Evolutionary conservation across 1,140 invertebrate genomes (phyloP).

Genomic region (Glossosoma conforme): DNA sequence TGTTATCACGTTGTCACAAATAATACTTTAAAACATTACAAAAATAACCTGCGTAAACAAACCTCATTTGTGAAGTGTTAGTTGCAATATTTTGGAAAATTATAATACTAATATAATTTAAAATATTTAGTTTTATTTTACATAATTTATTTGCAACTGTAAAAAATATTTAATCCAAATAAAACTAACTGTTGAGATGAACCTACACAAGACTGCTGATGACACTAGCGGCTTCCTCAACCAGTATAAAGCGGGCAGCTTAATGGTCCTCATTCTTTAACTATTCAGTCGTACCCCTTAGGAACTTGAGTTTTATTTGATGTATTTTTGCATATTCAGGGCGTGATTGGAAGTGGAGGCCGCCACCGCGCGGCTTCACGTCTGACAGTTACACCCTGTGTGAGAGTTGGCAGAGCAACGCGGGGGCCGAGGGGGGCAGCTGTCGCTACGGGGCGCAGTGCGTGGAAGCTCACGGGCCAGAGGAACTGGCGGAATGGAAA

Average conservation of each 20-base stretch:
- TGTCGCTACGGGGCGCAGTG: conserved; percentile 68
- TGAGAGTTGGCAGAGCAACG: conserved; percentile 46
- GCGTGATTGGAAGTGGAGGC: conserved; percentile 64
- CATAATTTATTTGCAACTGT: background rate
- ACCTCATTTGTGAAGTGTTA: background rate
- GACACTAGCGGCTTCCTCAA: background rate
- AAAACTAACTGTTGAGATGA: no score
- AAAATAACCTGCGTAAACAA: no score
- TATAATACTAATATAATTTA: background rate
- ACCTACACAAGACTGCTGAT: no score
- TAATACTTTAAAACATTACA: no score
- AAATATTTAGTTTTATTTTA: background rate
- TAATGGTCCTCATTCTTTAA: no score
- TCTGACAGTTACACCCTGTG: conserved; percentile 55
- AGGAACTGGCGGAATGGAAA: conserved; percentile 71
- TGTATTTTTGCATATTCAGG: conserved; percentile 32
- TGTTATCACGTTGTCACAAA: no score
- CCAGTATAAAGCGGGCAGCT: no score
- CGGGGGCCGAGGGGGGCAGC: conserved; percentile 34
- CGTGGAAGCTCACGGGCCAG: conserved; percentile 68
- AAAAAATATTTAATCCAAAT: background rate
- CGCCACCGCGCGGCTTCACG: conserved; percentile 61
- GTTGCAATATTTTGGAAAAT: no score
- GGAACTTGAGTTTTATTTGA: background rate
- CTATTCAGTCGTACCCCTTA: no score